These are phyloP conservation scores for Epistrophe grossulariae DNA, from an alignment of 2,888 invertebrate genomes.

Conservation along the genomic window DNA sequence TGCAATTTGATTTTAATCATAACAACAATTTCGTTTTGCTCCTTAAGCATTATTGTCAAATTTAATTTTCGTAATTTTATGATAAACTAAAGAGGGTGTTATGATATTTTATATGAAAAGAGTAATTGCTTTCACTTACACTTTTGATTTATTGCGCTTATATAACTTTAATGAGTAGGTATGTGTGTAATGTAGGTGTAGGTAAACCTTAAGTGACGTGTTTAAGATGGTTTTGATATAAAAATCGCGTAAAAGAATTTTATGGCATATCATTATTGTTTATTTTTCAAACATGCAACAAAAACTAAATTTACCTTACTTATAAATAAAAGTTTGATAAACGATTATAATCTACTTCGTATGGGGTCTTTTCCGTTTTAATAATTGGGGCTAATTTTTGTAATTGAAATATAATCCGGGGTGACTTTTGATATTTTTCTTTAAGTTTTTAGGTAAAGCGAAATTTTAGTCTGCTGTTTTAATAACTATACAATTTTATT, in stretches of 20 bases:
- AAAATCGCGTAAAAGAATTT: constrained; percentile 7
- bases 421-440: too few relatives aligned
- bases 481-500: too few relatives aligned
- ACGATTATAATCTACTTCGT: neutral
- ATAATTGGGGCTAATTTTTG: too few relatives aligned
- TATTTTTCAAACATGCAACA: constrained; percentile 6
- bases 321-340: neutral
- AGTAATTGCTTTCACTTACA: constrained; percentile 51
- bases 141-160: constrained; percentile 49
- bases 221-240: constrained; percentile 34
- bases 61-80: constrained; percentile 56
- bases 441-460: too few relatives aligned
- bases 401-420: too few relatives aligned
- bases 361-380: neutral
- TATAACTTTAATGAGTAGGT: neutral
- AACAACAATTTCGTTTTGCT: constrained; percentile 43
- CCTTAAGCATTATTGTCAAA: constrained; percentile 53
- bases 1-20: constrained; percentile 66
- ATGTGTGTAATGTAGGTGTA: neutral
- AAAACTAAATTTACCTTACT: neutral
- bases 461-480: too few relatives aligned
- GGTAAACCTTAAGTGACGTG: constrained; percentile 28
- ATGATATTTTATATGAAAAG: constrained; percentile 35
- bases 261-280: constrained; percentile 3
- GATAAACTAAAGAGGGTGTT: constrained; percentile 31